Conservation (phyloP, 2,797 vertebrate genomes). For the Pipistrellus nathusii region DNA sequence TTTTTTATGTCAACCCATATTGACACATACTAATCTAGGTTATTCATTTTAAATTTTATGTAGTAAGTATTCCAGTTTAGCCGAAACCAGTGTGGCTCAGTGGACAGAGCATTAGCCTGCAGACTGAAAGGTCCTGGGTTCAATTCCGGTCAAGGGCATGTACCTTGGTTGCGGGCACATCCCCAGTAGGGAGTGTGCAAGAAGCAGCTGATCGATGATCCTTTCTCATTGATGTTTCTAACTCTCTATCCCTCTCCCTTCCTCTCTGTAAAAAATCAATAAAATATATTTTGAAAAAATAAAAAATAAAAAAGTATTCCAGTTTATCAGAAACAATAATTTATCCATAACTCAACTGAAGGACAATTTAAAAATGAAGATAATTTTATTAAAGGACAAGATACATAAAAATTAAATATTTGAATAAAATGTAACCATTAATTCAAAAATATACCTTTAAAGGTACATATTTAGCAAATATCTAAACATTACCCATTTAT, state of each 20-base stretch:
- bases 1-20: background rate
- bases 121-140: too few species aligned
- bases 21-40: background rate
- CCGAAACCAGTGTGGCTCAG: too few species aligned
- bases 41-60: background rate
- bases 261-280: too few species aligned
- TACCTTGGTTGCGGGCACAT: too few species aligned
- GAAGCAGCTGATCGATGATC: too few species aligned
- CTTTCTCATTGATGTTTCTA: too few species aligned
- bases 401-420: conserved; percentile 53
- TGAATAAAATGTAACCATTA: conserved; percentile 29
- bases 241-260: too few species aligned
- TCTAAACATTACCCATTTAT: conserved; percentile 13
- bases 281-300: too few species aligned
- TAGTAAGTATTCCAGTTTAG: background rate
- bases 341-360: background rate
- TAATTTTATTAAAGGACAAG: conserved; percentile 56
- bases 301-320: background rate
- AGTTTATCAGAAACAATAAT: background rate
- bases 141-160: too few species aligned
- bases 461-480: background rate
- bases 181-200: too few species aligned
- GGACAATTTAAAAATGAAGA: background rate
- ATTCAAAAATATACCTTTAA: conserved; percentile 60
- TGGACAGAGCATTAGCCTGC: too few species aligned